A percentile compares a stretch with the other conserved stretches of the same genome.
phyloP scores from a whole-genome alignment of 1,140 invertebrate genomes.

The Lineus longissimus region DNA sequence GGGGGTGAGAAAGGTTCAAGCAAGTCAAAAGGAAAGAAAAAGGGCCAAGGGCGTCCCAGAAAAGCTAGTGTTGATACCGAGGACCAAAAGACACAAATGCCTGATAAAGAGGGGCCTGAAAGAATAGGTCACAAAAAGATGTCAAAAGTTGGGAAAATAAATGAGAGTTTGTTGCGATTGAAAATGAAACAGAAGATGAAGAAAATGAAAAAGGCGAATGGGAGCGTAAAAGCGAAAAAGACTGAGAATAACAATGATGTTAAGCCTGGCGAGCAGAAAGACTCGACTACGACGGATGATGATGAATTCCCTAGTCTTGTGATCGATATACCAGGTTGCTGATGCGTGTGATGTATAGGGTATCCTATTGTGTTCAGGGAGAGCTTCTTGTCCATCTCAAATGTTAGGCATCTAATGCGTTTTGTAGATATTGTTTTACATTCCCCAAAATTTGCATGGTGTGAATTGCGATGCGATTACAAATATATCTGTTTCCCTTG shows the following conservation, averaged over 20 bases:
- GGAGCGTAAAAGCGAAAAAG: no score
- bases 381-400: no score
- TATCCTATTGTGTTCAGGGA: no score
- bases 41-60: not conserved
- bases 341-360: no score
- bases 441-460: no score
- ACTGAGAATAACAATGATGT: no score
- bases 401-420: no score
- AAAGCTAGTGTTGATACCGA: conserved; percentile 8
- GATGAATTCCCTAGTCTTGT: conserved; percentile 35
- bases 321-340: conserved; percentile 34
- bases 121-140: conserved; percentile 11
- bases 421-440: no score
- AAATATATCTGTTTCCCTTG: no score
- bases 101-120: conserved; percentile 13
- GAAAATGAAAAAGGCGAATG: conserved; percentile 4
- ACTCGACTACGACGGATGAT: conserved; percentile 20
- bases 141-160: conserved; percentile 5
- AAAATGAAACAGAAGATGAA: not conserved
- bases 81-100: conserved; percentile 10
- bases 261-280: no score
- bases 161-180: not conserved
- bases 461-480: no score
- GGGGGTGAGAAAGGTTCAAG: no score
- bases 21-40: not conserved